Evolutionary conservation across 2,888 invertebrate species (phyloP), one percentile per base, ranked within the genome.

Genomic region (Lasius fuliginosus): DNA sequence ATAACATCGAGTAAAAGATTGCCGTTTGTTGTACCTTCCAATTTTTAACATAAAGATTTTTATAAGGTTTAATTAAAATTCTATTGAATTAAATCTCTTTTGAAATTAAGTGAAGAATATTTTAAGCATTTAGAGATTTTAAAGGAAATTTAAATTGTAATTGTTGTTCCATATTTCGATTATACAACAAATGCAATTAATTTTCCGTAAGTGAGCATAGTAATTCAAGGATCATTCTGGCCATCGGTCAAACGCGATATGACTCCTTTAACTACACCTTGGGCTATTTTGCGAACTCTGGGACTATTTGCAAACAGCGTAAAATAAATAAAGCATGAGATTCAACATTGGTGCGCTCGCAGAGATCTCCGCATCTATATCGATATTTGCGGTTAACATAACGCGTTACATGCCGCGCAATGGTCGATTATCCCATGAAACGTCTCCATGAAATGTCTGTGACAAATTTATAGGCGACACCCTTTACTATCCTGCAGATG

Each of bases 391-490:
- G 49, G 23, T 36, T n/a, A 30, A 49, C 49, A 33, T n/a, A 33
- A 58, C 30, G 30, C 42, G 30, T 71, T 58, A 40, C n/a, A 53
- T n/a, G 58, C 23, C 6, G 18, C 58, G 23, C 33, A 42, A 33
- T 33, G 18, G 58, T 33, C 33, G 73, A 79, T 73, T 60, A 73
- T 73, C 23, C 18, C 15, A 27, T 33, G 33, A 60, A 71, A 58
- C 42, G 23, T 23, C 23, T 23, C 23, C 23, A 49, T 53, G 58
- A 58, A 42, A 73, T 58, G 58, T 58, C 56, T 8, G 4, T 67
- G 77, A 60, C 18, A 64, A 69, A 71, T 83, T 82, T 64, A 65
- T 82, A n/a, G 64, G 9, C 62, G 15, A 30, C 64, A 53, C 53
- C 82, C 62, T 82, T 75, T 71, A 42, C 42, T 58, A 18, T 3